phyloP scores from a whole-genome alignment of 2,888 invertebrate genomes.

The Lasiommata megera region DNA sequence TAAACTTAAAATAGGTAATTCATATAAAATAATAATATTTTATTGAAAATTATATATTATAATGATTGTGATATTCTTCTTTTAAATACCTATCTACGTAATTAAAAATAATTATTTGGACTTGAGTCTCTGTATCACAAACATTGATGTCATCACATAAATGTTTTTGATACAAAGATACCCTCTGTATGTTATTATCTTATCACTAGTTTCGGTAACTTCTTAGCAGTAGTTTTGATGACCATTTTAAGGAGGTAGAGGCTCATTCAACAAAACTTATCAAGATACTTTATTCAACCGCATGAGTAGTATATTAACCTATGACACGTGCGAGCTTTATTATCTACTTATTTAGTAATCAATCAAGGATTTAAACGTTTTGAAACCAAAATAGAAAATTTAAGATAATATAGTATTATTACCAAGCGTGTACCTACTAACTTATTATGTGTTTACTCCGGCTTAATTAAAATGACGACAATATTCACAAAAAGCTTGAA shows the following conservation, averaged over 20 bases:
- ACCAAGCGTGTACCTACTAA: neutral
- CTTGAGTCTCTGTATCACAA: constrained; percentile 5
- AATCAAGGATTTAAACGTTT: neutral
- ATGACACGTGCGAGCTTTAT: constrained; percentile 2
- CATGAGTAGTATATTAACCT: constrained; percentile 3
- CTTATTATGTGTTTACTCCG: neutral
- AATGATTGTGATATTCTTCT: no score
- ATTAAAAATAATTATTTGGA: constrained; percentile 27
- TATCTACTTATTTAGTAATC: neutral
- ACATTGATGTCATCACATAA: constrained; percentile 34
- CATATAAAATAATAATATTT: no score
- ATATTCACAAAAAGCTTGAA: no score
- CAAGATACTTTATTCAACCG: constrained; percentile 2
- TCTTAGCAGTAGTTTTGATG: constrained; percentile 11
- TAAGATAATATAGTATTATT: neutral
- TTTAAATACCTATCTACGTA: neutral
- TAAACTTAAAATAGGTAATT: no score
- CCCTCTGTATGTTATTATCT: constrained; percentile 40
- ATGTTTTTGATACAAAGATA: constrained; percentile 35
- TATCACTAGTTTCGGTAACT: constrained; percentile 35
- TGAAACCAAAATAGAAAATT: constrained; percentile 4
- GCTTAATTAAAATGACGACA: no score
- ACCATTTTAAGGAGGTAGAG: constrained; percentile 8
- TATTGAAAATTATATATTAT: neutral
- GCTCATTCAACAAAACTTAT: constrained; percentile 15